phyloP scores from a whole-genome alignment of 2,888 invertebrate genomes.

The Caenorhabditis angaria region DNA sequence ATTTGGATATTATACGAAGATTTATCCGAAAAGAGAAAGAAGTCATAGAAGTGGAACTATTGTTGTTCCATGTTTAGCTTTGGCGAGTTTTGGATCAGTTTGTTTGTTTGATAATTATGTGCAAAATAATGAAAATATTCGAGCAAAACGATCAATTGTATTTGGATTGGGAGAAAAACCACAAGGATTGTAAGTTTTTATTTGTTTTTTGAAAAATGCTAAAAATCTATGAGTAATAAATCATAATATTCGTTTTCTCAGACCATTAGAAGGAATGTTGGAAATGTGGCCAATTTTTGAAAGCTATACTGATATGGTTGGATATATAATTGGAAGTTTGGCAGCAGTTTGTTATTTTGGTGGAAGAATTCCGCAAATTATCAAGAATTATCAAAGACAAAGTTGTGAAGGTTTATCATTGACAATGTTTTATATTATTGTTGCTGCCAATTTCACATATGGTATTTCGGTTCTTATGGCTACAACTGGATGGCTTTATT shows the following conservation, averaged over 20 bases:
- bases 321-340: conserved; percentile 71
- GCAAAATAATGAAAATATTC: neutral
- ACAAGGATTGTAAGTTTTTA: neutral
- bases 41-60: conserved; percentile 46
- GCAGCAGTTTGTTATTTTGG: conserved; percentile 72
- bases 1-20: conserved; percentile 65
- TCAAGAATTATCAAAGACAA: conserved; percentile 67
- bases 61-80: conserved; percentile 58
- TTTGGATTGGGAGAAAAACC: neutral
- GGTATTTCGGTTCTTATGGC: conserved; percentile 72
- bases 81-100: conserved; percentile 51
- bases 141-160: conserved; percentile 25
- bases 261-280: conserved; percentile 34
- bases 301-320: conserved; percentile 66
- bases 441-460: conserved; percentile 72
- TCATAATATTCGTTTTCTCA: neutral
- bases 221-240: neutral
- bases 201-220: neutral
- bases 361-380: conserved; percentile 71
- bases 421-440: conserved; percentile 71
- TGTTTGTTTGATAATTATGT: conserved; percentile 16
- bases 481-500: conserved; percentile 68
- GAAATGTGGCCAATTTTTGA: conserved; percentile 67
- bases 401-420: conserved; percentile 71
- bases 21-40: conserved; percentile 26